phyloP scores from a whole-genome alignment of 1,140 invertebrate species.

The Lamellibrachia luymesi region DNA sequence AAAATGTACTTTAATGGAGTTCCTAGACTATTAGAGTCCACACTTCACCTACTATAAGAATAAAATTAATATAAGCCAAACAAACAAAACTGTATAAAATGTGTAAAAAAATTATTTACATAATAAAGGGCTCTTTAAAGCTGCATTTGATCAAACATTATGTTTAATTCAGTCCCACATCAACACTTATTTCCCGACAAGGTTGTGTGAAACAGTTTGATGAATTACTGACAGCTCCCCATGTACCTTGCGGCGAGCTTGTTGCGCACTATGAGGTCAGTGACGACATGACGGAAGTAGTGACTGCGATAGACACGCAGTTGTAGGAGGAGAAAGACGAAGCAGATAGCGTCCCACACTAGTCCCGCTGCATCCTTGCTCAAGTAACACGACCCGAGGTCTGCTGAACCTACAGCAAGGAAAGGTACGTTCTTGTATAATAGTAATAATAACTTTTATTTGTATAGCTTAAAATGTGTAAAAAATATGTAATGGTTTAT shows the following conservation, averaged over 20 bases:
- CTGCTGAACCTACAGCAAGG: not conserved
- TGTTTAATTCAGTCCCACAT: too few relatives aligned
- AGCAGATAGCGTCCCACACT: constrained; percentile 89
- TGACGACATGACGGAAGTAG: constrained; percentile 93
- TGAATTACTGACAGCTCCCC: not conserved
- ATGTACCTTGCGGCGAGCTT: constrained; percentile 77
- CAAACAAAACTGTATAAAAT: too few relatives aligned
- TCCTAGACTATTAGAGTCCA: too few relatives aligned
- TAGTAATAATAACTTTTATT: too few relatives aligned
- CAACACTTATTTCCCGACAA: not conserved
- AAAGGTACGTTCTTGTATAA: not conserved
- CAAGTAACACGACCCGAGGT: constrained; percentile 13
- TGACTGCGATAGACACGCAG: constrained; percentile 88
- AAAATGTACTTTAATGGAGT: too few relatives aligned
- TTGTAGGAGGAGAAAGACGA: constrained; percentile 88
- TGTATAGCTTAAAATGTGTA: too few relatives aligned
- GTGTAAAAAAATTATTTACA: too few relatives aligned
- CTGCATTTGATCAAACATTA: too few relatives aligned
- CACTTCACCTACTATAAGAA: too few relatives aligned
- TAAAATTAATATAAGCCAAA: too few relatives aligned
- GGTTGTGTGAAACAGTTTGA: not conserved
- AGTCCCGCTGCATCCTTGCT: constrained; percentile 44
- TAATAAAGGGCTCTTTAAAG: too few relatives aligned
- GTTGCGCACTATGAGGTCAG: constrained; percentile 90
- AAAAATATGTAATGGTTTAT: too few relatives aligned